Conservation (phyloP, 2,888 invertebrate species). For the Napeogenes sylphis region DNA sequence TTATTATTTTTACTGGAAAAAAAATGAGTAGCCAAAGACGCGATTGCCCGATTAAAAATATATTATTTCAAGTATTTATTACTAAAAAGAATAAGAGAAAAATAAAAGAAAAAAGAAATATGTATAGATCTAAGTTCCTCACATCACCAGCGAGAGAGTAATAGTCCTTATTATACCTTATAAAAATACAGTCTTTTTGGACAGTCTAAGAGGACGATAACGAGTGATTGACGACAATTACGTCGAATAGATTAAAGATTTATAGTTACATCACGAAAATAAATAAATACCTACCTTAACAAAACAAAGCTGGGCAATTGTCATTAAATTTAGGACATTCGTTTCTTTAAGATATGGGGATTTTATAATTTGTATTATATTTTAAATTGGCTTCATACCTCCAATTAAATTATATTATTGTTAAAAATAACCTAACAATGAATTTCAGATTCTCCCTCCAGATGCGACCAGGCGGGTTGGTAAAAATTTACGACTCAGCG, state of each 20-base stretch:
- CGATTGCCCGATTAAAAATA: too few species aligned
- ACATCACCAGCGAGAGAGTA: too few species aligned
- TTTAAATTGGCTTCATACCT: neutral
- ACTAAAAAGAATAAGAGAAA: too few species aligned
- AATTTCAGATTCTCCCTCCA: slow-evolving; percentile 89
- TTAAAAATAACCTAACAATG: too few species aligned
- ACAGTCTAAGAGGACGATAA: neutral
- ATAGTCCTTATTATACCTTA: neutral
- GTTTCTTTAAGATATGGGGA: too few species aligned
- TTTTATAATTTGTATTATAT: neutral
- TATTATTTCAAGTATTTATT: too few species aligned
- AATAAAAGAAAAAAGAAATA: too few species aligned
- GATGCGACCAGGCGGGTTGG: slow-evolving; percentile 92
- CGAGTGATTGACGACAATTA: slow-evolving; percentile 11
- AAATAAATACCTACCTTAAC: slow-evolving; percentile 13
- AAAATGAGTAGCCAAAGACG: too few species aligned
- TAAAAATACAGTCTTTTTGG: too few species aligned
- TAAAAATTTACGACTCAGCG: slow-evolving; percentile 94
- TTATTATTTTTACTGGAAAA: too few species aligned
- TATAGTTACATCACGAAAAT: slow-evolving; percentile 10
- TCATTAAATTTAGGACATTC: too few species aligned
- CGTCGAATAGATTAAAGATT: slow-evolving; percentile 13
- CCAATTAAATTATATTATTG: neutral
- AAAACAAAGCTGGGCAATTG: slow-evolving; percentile 2
- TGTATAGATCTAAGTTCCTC: too few species aligned